phyloP scores from a whole-genome alignment of 2,113 vertebrate species.

The Catharus minimus region DNA sequence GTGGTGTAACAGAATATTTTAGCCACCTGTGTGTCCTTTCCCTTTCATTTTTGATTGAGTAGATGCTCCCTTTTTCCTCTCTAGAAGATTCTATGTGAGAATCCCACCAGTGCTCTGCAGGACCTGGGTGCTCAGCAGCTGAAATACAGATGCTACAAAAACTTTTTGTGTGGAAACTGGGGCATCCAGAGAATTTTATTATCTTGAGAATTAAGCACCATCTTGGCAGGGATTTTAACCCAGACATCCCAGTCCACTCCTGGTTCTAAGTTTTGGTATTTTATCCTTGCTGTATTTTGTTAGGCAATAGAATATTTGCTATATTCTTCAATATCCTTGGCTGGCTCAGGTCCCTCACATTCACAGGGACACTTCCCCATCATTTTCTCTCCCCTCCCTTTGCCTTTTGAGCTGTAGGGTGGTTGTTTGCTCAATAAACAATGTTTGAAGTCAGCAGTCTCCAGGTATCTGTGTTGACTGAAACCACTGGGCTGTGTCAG shows the following conservation, averaged over 20 bases:
- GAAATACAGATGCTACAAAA: not conserved
- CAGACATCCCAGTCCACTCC: not conserved
- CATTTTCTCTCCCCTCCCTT: not conserved
- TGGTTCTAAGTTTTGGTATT: not conserved
- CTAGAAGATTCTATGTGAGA: not conserved
- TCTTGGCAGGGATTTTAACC: not conserved
- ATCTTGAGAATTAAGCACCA: not conserved
- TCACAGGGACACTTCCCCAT: not conserved
- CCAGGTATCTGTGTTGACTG: constrained; percentile 59
- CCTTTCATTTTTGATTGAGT: not conserved
- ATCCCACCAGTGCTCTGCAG: not conserved
- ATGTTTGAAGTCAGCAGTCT: not conserved
- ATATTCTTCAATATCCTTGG: not conserved
- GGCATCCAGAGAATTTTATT: not conserved
- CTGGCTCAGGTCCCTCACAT: not conserved
- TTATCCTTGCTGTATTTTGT: not conserved
- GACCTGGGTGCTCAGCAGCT: not conserved
- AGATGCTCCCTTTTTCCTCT: not conserved
- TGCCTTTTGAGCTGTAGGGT: constrained; percentile 4
- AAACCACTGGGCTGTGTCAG: constrained; percentile 53
- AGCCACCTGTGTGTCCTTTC: not conserved
- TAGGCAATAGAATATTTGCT: not conserved
- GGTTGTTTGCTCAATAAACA: constrained; percentile 53
- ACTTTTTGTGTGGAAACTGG: not conserved
- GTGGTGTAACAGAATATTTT: not conserved